Conservation (phyloP, 2,888 invertebrate genomes). For the Arge pagana region DNA sequence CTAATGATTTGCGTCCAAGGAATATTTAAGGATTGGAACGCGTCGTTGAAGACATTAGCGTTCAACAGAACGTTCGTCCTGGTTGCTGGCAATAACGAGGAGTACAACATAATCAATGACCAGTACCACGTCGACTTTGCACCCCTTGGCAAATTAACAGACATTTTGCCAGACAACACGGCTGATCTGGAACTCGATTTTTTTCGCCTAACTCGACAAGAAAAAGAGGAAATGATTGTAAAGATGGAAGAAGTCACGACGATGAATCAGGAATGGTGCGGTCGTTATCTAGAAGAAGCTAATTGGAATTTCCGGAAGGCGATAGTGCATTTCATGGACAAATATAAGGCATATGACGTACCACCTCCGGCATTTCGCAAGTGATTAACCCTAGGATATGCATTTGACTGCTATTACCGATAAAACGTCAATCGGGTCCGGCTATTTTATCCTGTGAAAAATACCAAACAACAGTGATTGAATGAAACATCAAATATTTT, state of each 20-base stretch:
- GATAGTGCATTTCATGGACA: slow-evolving; percentile 36
- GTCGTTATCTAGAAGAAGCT: slow-evolving; percentile 36
- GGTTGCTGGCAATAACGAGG: slow-evolving; percentile 54
- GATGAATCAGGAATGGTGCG: slow-evolving; percentile 39
- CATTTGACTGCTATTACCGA: too few species aligned
- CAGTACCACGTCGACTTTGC: slow-evolving; percentile 62
- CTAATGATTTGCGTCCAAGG: slow-evolving; percentile 62
- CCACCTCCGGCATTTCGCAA: slow-evolving; percentile 33
- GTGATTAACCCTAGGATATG: too few species aligned
- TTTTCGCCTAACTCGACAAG: slow-evolving; percentile 32
- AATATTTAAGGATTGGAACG: slow-evolving; percentile 58
- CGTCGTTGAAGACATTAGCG: slow-evolving; percentile 53
- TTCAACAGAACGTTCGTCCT: slow-evolving; percentile 68
- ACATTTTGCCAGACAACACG: slow-evolving; percentile 27
- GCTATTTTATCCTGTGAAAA: too few species aligned
- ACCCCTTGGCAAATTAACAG: slow-evolving; percentile 28
- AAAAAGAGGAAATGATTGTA: slow-evolving; percentile 35
- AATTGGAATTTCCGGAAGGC: slow-evolving; percentile 41
- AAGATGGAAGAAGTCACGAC: slow-evolving; percentile 37
- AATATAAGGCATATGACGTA: slow-evolving; percentile 35
- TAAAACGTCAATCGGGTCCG: too few species aligned
- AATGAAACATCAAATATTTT: too few species aligned
- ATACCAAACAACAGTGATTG: too few species aligned
- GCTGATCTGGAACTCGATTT: slow-evolving; percentile 26
- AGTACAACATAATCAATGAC: slow-evolving; percentile 72